Conservation (phyloP, 2,113 vertebrate species). For the Diphyllodes magnificus region DNA sequence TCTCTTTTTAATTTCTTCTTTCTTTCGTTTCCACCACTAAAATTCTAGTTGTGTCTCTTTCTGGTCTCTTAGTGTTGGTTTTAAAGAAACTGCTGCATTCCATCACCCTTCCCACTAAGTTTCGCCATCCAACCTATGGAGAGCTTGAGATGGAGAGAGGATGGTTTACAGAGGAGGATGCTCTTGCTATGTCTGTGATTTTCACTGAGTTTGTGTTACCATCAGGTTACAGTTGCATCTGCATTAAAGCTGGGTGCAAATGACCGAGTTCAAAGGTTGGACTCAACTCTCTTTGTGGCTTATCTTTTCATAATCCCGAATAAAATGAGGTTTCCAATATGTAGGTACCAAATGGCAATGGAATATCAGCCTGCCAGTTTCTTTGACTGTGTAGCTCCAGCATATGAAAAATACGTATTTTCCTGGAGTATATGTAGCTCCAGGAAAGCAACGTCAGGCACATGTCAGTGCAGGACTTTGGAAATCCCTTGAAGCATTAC, state of each 20-base stretch:
- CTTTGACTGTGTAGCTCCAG: not conserved
- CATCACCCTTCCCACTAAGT: constrained; percentile 67
- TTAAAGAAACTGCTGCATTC: constrained; percentile 61
- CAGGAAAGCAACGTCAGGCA: not conserved
- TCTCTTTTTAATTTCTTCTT: not conserved
- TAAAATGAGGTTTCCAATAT: not conserved
- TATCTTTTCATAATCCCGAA: not conserved
- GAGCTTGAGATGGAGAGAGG: not conserved
- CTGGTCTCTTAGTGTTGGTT: constrained; percentile 42
- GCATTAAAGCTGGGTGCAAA: not conserved
- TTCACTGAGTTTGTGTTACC: not conserved
- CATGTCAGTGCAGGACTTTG: not conserved
- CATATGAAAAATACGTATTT: rapidly evolving
- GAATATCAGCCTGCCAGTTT: not conserved
- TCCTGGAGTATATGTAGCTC: no score
- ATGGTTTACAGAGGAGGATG: not conserved
- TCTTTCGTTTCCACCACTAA: not conserved
- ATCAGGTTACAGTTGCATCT: not conserved
- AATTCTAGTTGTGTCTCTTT: constrained; percentile 24
- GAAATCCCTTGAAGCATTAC: not conserved
- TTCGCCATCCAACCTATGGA: not conserved
- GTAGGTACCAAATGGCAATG: not conserved
- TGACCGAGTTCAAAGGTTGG: not conserved
- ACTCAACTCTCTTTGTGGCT: not conserved
- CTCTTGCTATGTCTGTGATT: not conserved